Conservation (phyloP, 2,888 invertebrate genomes). For the Choreutis nemorana region DNA sequence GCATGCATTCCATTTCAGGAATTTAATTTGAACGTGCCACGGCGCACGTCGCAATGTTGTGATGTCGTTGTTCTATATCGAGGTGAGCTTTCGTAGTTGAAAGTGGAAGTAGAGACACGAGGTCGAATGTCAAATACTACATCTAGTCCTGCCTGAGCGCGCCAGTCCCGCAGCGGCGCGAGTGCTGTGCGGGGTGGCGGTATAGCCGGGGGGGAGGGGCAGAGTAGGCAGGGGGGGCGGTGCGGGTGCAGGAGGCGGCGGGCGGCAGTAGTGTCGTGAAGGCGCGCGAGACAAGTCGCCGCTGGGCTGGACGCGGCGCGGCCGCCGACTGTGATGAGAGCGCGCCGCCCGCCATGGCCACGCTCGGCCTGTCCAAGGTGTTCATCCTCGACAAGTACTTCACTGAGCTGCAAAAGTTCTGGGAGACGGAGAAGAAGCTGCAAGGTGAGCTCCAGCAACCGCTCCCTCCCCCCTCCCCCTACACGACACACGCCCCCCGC, state of each 20-base stretch:
- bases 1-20: no score
- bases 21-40: conserved; percentile 1
- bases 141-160: conserved; percentile 7
- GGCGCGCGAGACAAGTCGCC: conserved; percentile 38
- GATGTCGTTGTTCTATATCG: conserved; percentile 8
- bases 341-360: conserved; percentile 79
- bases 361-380: conserved; percentile 95
- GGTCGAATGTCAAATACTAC: no score
- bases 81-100: no score
- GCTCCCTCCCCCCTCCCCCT: conserved; percentile 9
- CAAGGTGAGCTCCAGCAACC: conserved; percentile 76
- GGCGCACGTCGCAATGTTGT: conserved; percentile 6
- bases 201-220: conserved; percentile 10
- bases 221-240: conserved; percentile 11
- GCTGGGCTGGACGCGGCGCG: conserved; percentile 34
- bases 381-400: conserved; percentile 98
- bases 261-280: conserved; percentile 16
- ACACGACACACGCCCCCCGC: conserved; percentile 7
- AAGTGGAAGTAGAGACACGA: no score
- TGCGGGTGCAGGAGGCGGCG: conserved; percentile 21
- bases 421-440: conserved; percentile 95
- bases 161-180: conserved; percentile 1
- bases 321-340: conserved; percentile 50
- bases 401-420: conserved; percentile 95
- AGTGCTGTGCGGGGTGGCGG: conserved; percentile 9